A percentile compares a stretch with the other conserved stretches of the same genome.
Evolutionary conservation across 37 sponge, comb jelly and placozoan genomes (phyloP).

Genomic region (Aplysina aerophoba): DNA sequence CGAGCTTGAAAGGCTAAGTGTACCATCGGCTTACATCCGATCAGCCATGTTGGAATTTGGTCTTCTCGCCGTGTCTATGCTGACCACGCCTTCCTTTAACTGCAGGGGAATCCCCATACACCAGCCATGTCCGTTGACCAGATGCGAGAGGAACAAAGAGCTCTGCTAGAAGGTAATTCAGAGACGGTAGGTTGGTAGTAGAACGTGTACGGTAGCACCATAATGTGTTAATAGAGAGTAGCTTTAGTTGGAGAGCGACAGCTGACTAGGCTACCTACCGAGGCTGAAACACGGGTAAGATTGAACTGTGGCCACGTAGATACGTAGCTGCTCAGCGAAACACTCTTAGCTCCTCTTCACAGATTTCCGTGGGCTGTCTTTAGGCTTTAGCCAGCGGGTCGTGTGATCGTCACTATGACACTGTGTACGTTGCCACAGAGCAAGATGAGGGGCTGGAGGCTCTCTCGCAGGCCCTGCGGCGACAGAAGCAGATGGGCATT

Average conservation of each 20-base stretch:
- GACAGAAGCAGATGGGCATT: constrained; percentile 81
- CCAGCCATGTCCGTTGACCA: constrained; percentile 40
- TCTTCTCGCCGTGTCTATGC: background rate
- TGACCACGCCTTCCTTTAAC: constrained; percentile 7
- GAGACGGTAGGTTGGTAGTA: background rate
- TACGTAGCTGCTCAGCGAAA: too few relatives aligned
- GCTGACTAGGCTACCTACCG: too few relatives aligned
- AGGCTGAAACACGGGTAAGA: too few relatives aligned
- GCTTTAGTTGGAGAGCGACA: too few relatives aligned
- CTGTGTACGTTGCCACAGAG: too few relatives aligned
- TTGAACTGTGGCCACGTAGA: too few relatives aligned
- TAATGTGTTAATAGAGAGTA: too few relatives aligned
- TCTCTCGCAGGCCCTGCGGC: constrained; percentile 72
- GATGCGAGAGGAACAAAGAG: constrained; percentile 47
- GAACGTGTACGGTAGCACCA: too few relatives aligned
- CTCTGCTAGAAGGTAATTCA: constrained; percentile 48
- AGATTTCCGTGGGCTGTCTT: too few relatives aligned
- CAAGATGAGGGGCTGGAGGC: constrained; percentile 87
- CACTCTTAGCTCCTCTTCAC: too few relatives aligned
- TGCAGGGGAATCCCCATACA: constrained; percentile 13
- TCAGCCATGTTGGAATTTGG: constrained; percentile 31
- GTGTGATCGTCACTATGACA: too few relatives aligned
- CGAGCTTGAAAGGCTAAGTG: background rate
- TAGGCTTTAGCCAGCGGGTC: too few relatives aligned
- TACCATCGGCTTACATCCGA: background rate